Conservation (phyloP, 2,888 invertebrate genomes). For the Imbricaverruca yamaguchii region DNA sequence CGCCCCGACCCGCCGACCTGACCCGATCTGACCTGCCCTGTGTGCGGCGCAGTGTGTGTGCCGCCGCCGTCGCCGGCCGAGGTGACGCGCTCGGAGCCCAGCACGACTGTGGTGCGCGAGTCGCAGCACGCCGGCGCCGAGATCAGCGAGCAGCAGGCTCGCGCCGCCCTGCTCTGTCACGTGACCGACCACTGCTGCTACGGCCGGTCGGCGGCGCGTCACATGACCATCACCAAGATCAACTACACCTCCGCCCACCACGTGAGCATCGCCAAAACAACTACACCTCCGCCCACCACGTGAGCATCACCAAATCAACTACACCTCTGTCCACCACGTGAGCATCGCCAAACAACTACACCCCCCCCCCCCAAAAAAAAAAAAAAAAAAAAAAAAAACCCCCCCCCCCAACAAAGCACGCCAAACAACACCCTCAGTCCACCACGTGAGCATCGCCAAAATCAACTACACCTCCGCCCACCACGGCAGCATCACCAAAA, state of each 20-base stretch:
- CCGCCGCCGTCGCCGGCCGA: slow-evolving; percentile 35
- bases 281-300: too few species aligned
- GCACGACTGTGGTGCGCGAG: slow-evolving; percentile 29
- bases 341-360: too few species aligned
- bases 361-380: too few species aligned
- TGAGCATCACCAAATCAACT: too few species aligned
- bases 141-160: slow-evolving; percentile 42
- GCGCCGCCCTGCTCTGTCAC: slow-evolving; percentile 43
- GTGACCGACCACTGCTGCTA: slow-evolving; percentile 48
- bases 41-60: slow-evolving; percentile 32
- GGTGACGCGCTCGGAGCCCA: slow-evolving; percentile 31
- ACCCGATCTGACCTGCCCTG: too few species aligned
- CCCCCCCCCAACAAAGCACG: too few species aligned
- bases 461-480: slow-evolving; percentile 46
- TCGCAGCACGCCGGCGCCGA: slow-evolving; percentile 30
- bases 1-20: too few species aligned
- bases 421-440: too few species aligned
- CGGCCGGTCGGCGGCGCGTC: slow-evolving; percentile 45
- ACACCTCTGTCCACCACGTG: too few species aligned
- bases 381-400: too few species aligned
- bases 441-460: slow-evolving; percentile 45
- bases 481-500: slow-evolving; percentile 46
- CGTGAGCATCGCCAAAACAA: slow-evolving; percentile 38
- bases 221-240: slow-evolving; percentile 45
- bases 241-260: slow-evolving; percentile 47